Percentiles rank a stretch among this genome's conserved stretches.
Conservation (phyloP, 2,113 vertebrate species). For the Cettia cetti region DNA sequence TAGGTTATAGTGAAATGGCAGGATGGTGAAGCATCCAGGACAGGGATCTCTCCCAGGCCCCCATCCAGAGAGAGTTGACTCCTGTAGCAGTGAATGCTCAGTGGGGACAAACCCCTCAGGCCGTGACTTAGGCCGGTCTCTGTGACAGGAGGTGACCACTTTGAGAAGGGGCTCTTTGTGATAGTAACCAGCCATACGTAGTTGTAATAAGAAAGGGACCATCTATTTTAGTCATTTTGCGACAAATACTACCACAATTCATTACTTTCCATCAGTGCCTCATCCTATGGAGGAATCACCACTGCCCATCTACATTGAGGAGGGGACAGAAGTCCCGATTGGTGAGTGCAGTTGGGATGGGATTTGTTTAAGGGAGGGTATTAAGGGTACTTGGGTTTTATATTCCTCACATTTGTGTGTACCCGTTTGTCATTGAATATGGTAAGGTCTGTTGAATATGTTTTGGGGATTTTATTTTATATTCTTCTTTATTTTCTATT, state of each 20-base stretch:
- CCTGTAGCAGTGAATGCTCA: background rate
- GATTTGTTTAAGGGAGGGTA: constrained; percentile 57
- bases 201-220: constrained; percentile 62
- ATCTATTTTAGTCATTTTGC: constrained; percentile 62
- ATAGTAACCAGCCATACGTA: constrained; percentile 31
- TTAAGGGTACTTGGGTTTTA: constrained; percentile 46
- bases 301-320: constrained; percentile 72
- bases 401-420: constrained; percentile 37
- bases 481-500: background rate
- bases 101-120: background rate
- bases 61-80: background rate
- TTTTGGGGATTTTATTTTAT: background rate
- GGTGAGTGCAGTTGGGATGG: constrained; percentile 70
- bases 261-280: constrained; percentile 75
- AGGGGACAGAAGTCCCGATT: constrained; percentile 68
- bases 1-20: background rate
- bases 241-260: constrained; percentile 72
- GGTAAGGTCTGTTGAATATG: constrained; percentile 40
- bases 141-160: background rate
- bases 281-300: constrained; percentile 72
- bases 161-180: background rate
- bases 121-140: background rate
- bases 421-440: constrained; percentile 20
- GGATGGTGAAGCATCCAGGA: background rate
- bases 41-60: background rate